phyloP scores from a whole-genome alignment of 1,140 invertebrate genomes.

The Artemia franciscana region DNA sequence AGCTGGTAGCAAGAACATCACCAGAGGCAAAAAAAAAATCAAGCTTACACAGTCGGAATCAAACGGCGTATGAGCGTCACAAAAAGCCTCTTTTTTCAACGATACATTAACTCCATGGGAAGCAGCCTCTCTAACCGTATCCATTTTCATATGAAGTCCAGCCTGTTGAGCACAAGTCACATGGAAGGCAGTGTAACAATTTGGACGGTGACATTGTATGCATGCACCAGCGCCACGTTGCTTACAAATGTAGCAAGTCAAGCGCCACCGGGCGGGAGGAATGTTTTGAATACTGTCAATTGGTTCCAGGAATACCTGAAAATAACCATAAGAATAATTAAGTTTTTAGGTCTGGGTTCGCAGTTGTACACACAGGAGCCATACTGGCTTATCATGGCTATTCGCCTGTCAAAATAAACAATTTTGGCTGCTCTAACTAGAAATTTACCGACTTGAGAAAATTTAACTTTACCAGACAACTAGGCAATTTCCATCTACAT shows the following conservation, averaged over 20 bases:
- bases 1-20: no score
- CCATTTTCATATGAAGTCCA: constrained; percentile 85
- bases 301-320: constrained; percentile 68
- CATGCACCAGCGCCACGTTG: constrained; percentile 80
- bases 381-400: neutral
- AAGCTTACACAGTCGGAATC: constrained; percentile 31
- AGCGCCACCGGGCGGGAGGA: constrained; percentile 75
- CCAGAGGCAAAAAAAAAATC: no score
- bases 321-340: constrained; percentile 4
- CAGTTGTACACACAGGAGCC: neutral
- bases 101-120: constrained; percentile 24
- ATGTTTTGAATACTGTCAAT: constrained; percentile 91
- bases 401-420: no score
- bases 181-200: constrained; percentile 92
- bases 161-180: constrained; percentile 96
- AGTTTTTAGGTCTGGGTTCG: no score
- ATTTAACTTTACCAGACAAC: no score
- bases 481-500: no score
- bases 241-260: constrained; percentile 91
- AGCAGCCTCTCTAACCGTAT: constrained; percentile 48
- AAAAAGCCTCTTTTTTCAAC: constrained; percentile 86
- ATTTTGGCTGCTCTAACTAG: no score
- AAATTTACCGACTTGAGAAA: no score
- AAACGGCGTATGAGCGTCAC: constrained; percentile 72
- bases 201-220: constrained; percentile 89